Conservation (phyloP, 2,113 vertebrate species). For the Chaetorhynchus papuensis region DNA sequence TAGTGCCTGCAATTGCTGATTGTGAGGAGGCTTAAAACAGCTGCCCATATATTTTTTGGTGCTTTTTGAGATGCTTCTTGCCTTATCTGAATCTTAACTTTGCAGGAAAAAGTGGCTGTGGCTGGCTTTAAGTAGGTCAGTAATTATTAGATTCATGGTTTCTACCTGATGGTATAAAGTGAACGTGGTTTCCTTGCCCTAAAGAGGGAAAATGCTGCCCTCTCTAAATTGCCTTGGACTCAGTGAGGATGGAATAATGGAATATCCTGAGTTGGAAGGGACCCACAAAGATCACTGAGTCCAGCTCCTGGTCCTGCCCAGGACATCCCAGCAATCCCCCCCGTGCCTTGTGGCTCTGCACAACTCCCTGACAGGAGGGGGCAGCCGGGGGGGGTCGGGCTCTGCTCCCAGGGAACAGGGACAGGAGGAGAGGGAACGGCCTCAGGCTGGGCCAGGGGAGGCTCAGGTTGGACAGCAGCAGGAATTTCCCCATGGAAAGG, state of each 20-base stretch:
- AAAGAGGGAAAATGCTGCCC: background rate
- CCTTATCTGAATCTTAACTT: background rate
- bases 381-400: background rate
- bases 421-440: background rate
- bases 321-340: background rate
- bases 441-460: background rate
- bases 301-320: background rate
- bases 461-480: fast-evolving
- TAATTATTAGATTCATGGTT: background rate
- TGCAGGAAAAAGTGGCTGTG: background rate
- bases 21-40: background rate
- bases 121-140: constrained; percentile 18
- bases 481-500: background rate
- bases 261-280: background rate
- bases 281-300: background rate
- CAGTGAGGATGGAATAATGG: background rate
- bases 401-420: background rate
- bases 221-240: background rate
- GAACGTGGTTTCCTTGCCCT: background rate
- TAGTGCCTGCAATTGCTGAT: background rate
- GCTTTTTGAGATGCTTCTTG: background rate
- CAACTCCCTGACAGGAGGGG: background rate
- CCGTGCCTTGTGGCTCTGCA: background rate
- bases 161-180: background rate
- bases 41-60: background rate